Conservation (phyloP, 2,797 vertebrate species). For the Buceros bicornis region DNA sequence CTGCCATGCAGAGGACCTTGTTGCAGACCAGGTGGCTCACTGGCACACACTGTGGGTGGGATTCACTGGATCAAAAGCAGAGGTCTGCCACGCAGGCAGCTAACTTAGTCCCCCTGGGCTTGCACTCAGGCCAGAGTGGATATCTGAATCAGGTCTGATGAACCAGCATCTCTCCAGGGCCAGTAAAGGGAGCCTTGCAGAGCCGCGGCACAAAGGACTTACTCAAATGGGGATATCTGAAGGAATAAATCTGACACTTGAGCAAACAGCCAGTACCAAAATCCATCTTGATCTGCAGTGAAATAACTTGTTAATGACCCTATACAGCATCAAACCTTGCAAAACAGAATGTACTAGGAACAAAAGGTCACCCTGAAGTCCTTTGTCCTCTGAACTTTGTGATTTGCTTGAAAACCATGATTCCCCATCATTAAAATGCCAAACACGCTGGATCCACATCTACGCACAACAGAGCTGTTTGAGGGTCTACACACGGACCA, state of each 20-base stretch:
- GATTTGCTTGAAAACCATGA: fast-evolving
- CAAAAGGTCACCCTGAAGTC: not conserved
- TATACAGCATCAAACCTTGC: not conserved
- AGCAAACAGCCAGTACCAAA: not conserved
- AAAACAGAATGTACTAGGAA: not conserved
- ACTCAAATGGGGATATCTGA: not conserved
- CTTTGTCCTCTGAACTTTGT: not conserved
- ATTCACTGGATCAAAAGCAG: not conserved
- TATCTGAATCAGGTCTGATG: not conserved
- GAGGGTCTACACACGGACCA: not conserved
- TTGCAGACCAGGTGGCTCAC: not conserved
- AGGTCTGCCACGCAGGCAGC: not conserved
- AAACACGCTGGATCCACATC: not conserved
- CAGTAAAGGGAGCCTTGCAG: not conserved
- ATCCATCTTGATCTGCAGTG: not conserved
- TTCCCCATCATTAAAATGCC: not conserved
- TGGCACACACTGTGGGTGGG: not conserved
- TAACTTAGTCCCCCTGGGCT: not conserved
- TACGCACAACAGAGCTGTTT: not conserved
- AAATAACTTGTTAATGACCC: not conserved
- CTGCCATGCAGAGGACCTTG: not conserved
- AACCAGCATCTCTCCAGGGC: not conserved
- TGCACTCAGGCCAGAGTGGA: not conserved
- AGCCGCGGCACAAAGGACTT: not conserved
- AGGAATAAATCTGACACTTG: not conserved